phyloP scores from a whole-genome alignment of 2,888 invertebrate genomes.

The Zygothrica quintamaculata region DNA sequence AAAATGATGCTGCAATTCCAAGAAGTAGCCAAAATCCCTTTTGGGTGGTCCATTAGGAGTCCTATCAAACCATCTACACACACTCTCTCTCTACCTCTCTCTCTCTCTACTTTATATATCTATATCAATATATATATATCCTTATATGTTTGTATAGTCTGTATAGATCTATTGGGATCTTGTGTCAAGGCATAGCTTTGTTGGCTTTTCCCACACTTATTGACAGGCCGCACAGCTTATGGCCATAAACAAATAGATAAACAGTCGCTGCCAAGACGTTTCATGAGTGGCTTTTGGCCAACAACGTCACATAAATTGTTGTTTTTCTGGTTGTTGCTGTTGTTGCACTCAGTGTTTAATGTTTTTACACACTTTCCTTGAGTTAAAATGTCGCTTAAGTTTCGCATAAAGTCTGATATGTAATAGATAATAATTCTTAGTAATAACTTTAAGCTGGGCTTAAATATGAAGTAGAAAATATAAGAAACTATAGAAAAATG shows the following conservation, averaged over 20 bases:
- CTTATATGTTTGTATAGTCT: slow-evolving; percentile 18
- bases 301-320: slow-evolving; percentile 41
- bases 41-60: slow-evolving; percentile 59
- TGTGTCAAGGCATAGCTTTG: slow-evolving; percentile 62
- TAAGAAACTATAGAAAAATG: no score
- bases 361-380: slow-evolving; percentile 22
- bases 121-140: background rate
- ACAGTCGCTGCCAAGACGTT: slow-evolving; percentile 54
- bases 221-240: slow-evolving; percentile 70
- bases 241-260: slow-evolving; percentile 77
- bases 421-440: background rate
- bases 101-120: background rate
- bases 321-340: slow-evolving; percentile 11
- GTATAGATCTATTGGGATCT: slow-evolving; percentile 39
- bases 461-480: no score
- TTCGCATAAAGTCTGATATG: background rate
- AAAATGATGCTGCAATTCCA: slow-evolving; percentile 46
- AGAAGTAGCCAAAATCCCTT: slow-evolving; percentile 40
- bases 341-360: slow-evolving; percentile 5
- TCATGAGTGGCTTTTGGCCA: slow-evolving; percentile 70
- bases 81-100: background rate
- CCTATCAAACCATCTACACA: background rate
- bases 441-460: background rate
- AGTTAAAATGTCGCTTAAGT: slow-evolving; percentile 8
- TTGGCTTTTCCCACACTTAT: slow-evolving; percentile 77